Base-by-base conservation (phyloP, 2,797 vertebrate species). In the Pangasius macronema region DNA sequence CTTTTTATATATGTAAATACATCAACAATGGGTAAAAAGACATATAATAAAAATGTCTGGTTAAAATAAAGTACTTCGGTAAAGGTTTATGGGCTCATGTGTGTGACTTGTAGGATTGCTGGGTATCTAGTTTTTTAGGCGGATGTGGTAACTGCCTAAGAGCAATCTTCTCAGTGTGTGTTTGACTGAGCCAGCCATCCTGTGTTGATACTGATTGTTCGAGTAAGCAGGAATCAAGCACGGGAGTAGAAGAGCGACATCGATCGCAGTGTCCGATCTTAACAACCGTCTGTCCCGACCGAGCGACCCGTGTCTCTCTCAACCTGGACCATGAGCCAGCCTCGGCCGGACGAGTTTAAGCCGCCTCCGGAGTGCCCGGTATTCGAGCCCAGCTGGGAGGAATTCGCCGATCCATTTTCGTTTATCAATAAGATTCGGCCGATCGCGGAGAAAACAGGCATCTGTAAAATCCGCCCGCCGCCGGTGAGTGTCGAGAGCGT, bases 361-460 rank as follows among this genome's bases (percentile, higher is more conserved):
- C 97, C 98, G 88, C 98, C 98, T 36, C 97, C 98, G 77, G 98
- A 99, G 96, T 99, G 98, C 93, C 98, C 98, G 89, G 98, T 99
- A 87, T 99, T 99, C 95, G 98, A 99, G 94, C 98, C 98, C 90
- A 98, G 96, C 95, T 97, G 96, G 96, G 98, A 99, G 93, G 98
- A 99, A 96, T 99, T 99, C 89, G 93, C 93, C 36, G 98, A 99
- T 92, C 98, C 98, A 0, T 98, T 96, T 90, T 96, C 97, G 22
- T 99, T 98, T 94, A 99, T 99, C 94, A 97, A 97, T 91, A 99
- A 99, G 94, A 99, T 99, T 94, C 97, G 98, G 91, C 98, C 98
- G 90, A 98, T 99, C 90, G 98, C 98, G 20, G 98, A 99, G 93
- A 98, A 97, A 95, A 97, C 97, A 0, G 98, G 98, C 88, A 99